Evolutionary conservation across 1,140 invertebrate genomes (phyloP), one percentile per base, ranked within the genome.

Genomic region (Pectinophora gossypiella): DNA sequence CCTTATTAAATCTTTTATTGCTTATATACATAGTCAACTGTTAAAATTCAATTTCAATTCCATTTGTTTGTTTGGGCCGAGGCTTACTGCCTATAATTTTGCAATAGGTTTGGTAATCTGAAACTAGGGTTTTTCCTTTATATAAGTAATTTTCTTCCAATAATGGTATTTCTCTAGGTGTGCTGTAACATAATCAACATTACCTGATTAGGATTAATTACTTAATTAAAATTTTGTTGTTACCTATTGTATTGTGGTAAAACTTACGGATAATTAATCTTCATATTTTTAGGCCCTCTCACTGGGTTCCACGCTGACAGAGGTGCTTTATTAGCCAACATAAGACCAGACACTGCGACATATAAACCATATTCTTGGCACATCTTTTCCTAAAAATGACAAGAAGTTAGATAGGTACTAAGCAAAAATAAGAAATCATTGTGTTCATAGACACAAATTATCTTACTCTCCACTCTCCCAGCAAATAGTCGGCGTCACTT

Each of bases 281-380:
- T 88, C 67, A 75, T 80, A 62, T 81, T 81, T 60, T 87, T 88
- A 20, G 84, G 81, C 16, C 91, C 93, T 59, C 86, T 89, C 1
- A 94, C 91, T 40, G 93, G 93, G 86, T 93, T 93, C 93, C 93
- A 94, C 13, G 90, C 90, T 32, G 89, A 89, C 0, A 92, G 87
- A 19, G 92, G 92, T 20, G 90, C 88, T 59, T 90, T 87, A 76
- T 95, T 95, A 4, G 89, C 72, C 7, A 93, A 72, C 94, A 95
- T 95, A 13, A 93, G 67, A 16, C 93, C 92, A 40, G 92, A 85
- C 13, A 93, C 86, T 36, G 90, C 90, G 36, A 91, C 76, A 61
- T 90, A 91, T 1, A 93, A 64, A 2, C 88, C 89, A 67, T 87
- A 88, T 27, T 89, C 75, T 48, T 89, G 67, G 50, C 83, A 82